Conservation (phyloP, 2,113 vertebrate species). For the Salminus brasiliensis region DNA sequence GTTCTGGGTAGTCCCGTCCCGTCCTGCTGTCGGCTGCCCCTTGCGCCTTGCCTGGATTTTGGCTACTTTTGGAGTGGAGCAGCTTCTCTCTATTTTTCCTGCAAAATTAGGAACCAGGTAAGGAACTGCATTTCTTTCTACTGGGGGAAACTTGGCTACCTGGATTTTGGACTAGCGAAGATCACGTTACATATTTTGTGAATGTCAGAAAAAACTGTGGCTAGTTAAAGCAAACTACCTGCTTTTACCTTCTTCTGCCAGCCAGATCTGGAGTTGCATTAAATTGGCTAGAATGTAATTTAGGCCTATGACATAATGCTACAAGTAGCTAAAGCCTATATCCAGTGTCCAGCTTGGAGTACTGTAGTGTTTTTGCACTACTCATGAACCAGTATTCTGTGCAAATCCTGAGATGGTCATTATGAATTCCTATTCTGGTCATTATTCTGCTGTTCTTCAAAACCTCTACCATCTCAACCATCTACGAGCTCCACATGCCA, state of each 20-base stretch:
- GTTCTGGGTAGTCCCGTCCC: constrained; percentile 79
- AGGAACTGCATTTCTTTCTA: constrained; percentile 64
- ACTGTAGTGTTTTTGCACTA: background rate
- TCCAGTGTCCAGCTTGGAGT: background rate
- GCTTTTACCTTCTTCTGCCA: background rate
- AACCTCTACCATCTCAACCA: no score
- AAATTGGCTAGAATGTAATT: background rate
- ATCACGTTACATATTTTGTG: background rate
- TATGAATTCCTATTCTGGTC: background rate
- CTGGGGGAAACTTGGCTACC: background rate
- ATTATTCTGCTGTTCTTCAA: no score
- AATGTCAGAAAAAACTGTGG: background rate
- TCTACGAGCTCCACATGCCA: no score
- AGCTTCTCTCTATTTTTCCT: constrained; percentile 51
- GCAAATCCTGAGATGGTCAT: no score
- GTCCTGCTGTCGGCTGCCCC: constrained; percentile 77
- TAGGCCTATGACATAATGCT: background rate
- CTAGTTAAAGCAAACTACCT: background rate
- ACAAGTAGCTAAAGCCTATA: background rate
- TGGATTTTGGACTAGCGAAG: background rate
- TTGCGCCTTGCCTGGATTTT: constrained; percentile 73
- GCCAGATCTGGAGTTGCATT: background rate
- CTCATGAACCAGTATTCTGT: no score
- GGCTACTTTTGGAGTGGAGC: constrained; percentile 69
- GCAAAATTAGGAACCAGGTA: constrained; percentile 76